phyloP scores from a whole-genome alignment of 2,797 vertebrate species.

The Sciurus carolinensis region DNA sequence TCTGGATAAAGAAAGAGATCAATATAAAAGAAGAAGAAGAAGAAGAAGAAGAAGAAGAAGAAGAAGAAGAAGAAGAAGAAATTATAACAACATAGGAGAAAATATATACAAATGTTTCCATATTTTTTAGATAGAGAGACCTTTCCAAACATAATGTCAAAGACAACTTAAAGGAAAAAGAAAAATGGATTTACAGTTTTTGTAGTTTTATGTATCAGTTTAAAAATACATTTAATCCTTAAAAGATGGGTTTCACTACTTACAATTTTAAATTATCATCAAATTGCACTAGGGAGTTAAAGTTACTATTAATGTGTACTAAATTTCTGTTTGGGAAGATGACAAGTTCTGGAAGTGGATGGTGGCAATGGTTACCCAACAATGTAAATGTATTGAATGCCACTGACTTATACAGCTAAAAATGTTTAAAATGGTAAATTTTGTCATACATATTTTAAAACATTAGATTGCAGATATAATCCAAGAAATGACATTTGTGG shows the following conservation, averaged over 20 bases:
- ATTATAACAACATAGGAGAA: slow-evolving; percentile 1
- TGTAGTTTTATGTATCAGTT: background rate
- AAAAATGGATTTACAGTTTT: background rate
- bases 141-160: slow-evolving; percentile 34
- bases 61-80: too few relatives aligned
- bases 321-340: background rate
- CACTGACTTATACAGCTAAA: background rate
- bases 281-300: background rate
- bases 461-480: slow-evolving; percentile 12
- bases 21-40: background rate
- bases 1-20: slow-evolving; percentile 30
- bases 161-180: slow-evolving; percentile 44
- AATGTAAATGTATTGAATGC: background rate
- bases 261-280: background rate
- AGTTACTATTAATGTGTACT: background rate
- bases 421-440: background rate
- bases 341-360: background rate
- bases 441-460: background rate
- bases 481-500: slow-evolving; percentile 12
- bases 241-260: background rate
- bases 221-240: background rate
- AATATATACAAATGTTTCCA: slow-evolving; percentile 7
- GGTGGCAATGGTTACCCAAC: background rate
- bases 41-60: too few relatives aligned
- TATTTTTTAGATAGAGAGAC: background rate